Percentiles rank a stretch among this genome's conserved stretches.
Evolutionary conservation across 2,113 vertebrate species (phyloP).

Genomic region (Ochotona curzoniae): DNA sequence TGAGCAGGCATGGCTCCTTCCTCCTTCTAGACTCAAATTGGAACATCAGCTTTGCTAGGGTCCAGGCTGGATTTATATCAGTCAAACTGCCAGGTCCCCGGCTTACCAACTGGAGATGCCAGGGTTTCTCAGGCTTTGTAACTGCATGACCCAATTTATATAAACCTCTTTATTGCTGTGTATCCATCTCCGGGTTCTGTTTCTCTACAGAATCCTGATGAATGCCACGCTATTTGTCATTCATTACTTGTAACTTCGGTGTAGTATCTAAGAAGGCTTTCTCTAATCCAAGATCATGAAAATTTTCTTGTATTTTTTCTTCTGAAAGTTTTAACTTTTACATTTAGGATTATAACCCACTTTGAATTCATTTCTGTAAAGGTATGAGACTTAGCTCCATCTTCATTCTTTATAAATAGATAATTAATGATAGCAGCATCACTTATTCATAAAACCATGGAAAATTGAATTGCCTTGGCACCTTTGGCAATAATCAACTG

Average conservation of each 20-base stretch:
- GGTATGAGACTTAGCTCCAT: neutral
- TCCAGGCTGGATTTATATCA: neutral
- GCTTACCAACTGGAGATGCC: neutral
- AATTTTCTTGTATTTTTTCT: neutral
- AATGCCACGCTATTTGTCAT: neutral
- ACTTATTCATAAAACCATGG: neutral
- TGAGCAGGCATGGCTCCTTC: neutral
- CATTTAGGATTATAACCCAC: neutral
- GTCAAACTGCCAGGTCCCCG: neutral
- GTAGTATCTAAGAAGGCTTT: neutral
- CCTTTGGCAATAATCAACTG: neutral
- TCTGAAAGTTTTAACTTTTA: neutral
- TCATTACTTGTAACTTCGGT: neutral
- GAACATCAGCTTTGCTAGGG: neutral
- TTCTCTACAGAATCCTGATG: neutral
- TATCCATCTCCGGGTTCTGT: neutral
- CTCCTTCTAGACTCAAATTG: neutral
- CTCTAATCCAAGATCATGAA: neutral
- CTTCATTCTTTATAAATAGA: neutral
- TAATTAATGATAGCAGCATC: neutral
- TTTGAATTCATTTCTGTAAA: conserved; percentile 23
- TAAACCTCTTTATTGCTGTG: neutral
- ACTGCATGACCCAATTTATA: neutral
- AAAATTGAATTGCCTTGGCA: neutral
- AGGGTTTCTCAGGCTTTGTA: neutral